Percentiles rank a stretch among this genome's conserved stretches.
These are phyloP conservation scores for Drosophila subobscura DNA, from an alignment of 1,140 invertebrate genomes.

Conservation along the genomic window DNA sequence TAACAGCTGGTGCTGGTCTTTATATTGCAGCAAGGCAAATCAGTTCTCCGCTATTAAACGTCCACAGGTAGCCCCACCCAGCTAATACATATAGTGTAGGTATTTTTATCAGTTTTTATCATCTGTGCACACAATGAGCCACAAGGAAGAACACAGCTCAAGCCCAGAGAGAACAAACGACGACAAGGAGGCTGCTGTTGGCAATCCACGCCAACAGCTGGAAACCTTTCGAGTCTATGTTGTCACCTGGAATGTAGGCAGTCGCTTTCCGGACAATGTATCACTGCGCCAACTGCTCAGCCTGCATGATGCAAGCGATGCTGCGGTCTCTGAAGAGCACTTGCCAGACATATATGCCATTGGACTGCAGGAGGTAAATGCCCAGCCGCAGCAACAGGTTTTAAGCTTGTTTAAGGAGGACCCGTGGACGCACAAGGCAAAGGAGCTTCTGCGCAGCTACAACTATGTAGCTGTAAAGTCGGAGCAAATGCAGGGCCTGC, in stretches of 20 bases:
- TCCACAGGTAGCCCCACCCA: no score
- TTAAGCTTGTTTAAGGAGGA: slow-evolving; percentile 92
- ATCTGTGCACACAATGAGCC: no score
- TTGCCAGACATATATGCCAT: slow-evolving; percentile 93
- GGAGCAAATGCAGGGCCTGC: slow-evolving; percentile 90
- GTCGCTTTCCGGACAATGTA: slow-evolving; percentile 87
- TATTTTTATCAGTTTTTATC: no score
- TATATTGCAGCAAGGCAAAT: no score
- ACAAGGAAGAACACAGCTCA: no score
- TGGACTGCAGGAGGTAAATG: slow-evolving; percentile 95
- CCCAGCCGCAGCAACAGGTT: slow-evolving; percentile 92
- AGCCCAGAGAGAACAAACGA: no score
- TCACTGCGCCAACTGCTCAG: slow-evolving; percentile 88
- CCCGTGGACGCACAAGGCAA: slow-evolving; percentile 91
- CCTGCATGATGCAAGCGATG: slow-evolving; percentile 85
- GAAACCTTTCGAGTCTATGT: slow-evolving; percentile 86
- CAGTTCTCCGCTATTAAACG: no score
- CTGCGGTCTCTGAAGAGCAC: slow-evolving; percentile 76
- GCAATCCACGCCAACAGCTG: slow-evolving; percentile 45
- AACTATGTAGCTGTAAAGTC: slow-evolving; percentile 91
- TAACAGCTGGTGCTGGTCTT: no score
- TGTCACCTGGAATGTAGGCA: slow-evolving; percentile 94
- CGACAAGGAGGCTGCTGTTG: no score
- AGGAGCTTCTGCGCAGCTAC: slow-evolving; percentile 87
- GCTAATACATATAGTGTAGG: no score